These are phyloP conservation scores for Morelia viridis DNA, from an alignment of 2,797 vertebrate species.

Conservation along the genomic window DNA sequence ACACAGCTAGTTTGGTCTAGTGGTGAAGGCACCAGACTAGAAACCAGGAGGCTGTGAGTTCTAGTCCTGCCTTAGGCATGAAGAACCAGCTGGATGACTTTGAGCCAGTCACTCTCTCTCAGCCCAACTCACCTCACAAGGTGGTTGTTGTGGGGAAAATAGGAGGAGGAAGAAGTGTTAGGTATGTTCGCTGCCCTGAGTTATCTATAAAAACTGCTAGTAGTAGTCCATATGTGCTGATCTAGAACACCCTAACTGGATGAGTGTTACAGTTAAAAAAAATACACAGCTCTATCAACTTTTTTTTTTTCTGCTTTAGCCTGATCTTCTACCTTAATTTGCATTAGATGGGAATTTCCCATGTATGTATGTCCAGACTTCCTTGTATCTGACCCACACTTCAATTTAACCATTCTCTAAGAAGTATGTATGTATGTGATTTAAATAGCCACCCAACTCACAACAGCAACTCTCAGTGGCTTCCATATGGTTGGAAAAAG, in stretches of 20 bases:
- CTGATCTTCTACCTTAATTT: not conserved
- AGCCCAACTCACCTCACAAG: no score
- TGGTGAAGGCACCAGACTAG: no score
- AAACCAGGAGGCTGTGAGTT: no score
- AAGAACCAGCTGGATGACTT: no score
- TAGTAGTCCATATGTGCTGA: no score
- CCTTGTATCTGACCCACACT: not conserved
- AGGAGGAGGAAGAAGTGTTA: no score
- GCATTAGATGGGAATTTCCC: not conserved
- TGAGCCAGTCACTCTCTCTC: no score
- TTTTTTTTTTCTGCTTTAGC: not conserved
- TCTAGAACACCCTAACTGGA: not conserved
- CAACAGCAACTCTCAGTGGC: not conserved
- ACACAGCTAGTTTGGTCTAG: no score
- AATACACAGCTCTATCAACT: not conserved
- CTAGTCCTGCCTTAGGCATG: no score
- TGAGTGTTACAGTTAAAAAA: not conserved
- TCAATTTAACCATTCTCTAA: not conserved
- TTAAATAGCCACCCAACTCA: not conserved
- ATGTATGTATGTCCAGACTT: not conserved
- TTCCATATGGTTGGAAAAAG: not conserved
- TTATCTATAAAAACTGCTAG: no score
- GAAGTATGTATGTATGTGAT: not conserved
- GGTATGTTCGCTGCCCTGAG: no score
- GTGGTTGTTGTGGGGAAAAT: no score